phyloP scores from a whole-genome alignment of 2,888 invertebrate genomes.

The Agelastica alni region DNA sequence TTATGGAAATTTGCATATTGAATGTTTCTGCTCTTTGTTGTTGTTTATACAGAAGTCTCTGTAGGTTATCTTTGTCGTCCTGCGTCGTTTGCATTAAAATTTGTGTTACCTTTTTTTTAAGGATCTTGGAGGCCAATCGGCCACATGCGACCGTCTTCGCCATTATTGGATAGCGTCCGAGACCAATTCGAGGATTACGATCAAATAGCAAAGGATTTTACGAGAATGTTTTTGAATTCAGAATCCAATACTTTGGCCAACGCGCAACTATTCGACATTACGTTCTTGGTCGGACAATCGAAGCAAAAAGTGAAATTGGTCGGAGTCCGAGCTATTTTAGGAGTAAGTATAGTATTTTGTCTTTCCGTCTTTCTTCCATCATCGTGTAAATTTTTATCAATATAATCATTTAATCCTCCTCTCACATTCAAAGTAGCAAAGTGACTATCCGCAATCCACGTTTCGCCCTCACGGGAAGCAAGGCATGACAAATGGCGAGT shows the following conservation, averaged over 20 bases:
- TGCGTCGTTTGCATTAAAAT: too few species aligned
- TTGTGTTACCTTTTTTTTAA: constrained; percentile 42
- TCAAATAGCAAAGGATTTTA: constrained; percentile 90
- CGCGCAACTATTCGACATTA: constrained; percentile 85
- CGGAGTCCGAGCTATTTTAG: constrained; percentile 88
- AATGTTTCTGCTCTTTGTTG: too few species aligned
- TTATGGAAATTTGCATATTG: too few species aligned
- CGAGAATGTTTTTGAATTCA: constrained; percentile 83
- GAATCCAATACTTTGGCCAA: constrained; percentile 78
- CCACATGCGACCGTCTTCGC: constrained; percentile 92
- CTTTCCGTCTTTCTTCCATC: too few species aligned
- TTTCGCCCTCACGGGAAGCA: too few species aligned
- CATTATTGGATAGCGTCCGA: constrained; percentile 86
- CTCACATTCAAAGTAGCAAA: too few species aligned
- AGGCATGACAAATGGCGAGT: too few species aligned
- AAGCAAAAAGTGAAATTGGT: constrained; percentile 87
- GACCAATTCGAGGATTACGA: constrained; percentile 95
- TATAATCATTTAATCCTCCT: too few species aligned
- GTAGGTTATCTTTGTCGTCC: too few species aligned
- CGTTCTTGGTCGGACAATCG: constrained; percentile 88
- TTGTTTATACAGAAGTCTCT: too few species aligned
- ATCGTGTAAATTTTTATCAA: too few species aligned
- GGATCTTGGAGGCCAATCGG: constrained; percentile 94
- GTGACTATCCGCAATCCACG: too few species aligned
- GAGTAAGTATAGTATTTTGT: constrained; percentile 75